phyloP scores from a whole-genome alignment of 1,140 invertebrate genomes.

The Sitobion miscanthi region DNA sequence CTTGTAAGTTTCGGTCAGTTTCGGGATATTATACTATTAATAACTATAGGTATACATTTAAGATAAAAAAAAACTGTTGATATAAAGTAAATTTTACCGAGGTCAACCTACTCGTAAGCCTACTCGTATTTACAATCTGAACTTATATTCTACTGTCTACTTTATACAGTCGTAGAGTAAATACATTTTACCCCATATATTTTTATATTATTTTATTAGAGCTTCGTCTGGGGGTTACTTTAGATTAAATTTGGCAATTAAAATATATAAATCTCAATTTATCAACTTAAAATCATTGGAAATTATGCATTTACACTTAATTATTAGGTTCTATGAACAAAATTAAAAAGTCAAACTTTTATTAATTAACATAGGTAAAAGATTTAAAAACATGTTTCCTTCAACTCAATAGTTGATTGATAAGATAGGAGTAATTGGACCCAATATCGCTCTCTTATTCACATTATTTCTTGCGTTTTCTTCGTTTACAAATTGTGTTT shows the following conservation, averaged over 20 bases:
- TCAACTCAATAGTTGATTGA: not conserved
- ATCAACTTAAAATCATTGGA: not conserved
- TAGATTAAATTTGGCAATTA: too few species aligned
- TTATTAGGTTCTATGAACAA: not conserved
- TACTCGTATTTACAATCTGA: not conserved
- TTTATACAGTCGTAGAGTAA: not conserved
- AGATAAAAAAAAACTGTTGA: too few species aligned
- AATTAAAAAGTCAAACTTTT: not conserved
- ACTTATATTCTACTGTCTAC: not conserved
- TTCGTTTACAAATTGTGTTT: slow-evolving; percentile 3
- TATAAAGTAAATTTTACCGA: not conserved
- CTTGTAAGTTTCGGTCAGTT: not conserved
- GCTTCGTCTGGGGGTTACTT: not conserved
- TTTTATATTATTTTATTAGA: not conserved
- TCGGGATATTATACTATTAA: not conserved
- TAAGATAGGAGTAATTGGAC: not conserved
- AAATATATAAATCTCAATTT: not conserved
- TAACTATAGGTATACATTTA: too few species aligned
- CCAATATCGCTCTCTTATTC: not conserved
- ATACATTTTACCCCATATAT: not conserved
- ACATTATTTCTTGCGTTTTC: slow-evolving; percentile 14
- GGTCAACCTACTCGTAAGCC: too few species aligned
- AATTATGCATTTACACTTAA: not conserved
- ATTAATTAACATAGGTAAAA: not conserved
- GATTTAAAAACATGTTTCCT: not conserved